A percentile compares a stretch with the other conserved stretches of the same genome.
These are phyloP conservation scores for Oncopodura yosiiana DNA, from an alignment of 1,140 invertebrate species.

Conservation along the genomic window DNA sequence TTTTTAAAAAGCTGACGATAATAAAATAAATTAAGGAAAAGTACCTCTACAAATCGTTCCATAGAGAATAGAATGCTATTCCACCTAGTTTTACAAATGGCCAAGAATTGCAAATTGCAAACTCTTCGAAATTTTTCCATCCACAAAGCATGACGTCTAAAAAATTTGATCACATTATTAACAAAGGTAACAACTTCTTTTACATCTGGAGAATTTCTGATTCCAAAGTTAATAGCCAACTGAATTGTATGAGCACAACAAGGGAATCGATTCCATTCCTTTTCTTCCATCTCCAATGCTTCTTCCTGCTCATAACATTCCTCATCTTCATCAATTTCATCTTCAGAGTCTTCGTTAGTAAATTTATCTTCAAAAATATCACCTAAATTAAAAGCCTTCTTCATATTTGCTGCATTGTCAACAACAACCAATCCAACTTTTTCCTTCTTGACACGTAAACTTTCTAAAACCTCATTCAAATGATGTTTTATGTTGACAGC, in stretches of 20 bases:
- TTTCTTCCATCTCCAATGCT: neutral
- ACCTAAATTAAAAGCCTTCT: conserved; percentile 1
- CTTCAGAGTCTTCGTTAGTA: neutral
- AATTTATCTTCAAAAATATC: neutral
- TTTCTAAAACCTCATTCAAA: neutral
- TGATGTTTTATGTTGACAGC: neutral
- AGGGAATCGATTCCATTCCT: neutral
- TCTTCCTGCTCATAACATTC: neutral
- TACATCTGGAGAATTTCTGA: neutral
- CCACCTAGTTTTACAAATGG: conserved; percentile 1
- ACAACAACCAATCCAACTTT: neutral
- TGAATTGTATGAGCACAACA: neutral
- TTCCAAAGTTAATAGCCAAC: neutral
- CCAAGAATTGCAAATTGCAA: neutral
- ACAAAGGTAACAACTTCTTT: neutral
- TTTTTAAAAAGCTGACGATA: neutral
- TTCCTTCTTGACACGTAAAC: neutral
- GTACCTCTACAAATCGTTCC: neutral
- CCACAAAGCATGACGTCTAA: neutral
- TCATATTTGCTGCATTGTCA: neutral
- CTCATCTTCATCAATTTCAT: neutral
- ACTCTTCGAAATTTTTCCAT: neutral
- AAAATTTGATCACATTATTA: neutral
- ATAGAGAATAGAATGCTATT: neutral
- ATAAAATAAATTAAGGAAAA: neutral